Conservation (phyloP, 1,140 invertebrate species). For the Trachelipus rathkii region DNA sequence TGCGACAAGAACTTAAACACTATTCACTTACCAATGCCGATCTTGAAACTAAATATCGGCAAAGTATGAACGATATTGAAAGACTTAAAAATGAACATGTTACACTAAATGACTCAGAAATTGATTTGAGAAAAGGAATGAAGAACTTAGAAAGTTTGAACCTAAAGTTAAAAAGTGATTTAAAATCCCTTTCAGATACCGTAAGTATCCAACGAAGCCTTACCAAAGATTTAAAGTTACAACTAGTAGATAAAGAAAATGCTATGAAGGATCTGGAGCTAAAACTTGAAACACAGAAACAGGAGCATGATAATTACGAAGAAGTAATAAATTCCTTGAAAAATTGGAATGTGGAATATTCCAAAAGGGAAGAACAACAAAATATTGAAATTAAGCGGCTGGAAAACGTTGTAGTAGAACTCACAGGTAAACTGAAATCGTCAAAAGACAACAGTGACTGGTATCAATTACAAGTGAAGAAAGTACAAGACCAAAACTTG, state of each 20-base stretch:
- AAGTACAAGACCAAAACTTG: conserved; percentile 26
- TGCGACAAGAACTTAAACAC: conserved; percentile 37
- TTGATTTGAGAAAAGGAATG: conserved; percentile 23
- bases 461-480: conserved; percentile 35
- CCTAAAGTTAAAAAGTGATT: conserved; percentile 23
- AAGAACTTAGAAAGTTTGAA: conserved; percentile 30
- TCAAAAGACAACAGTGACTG: conserved; percentile 20
- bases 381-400: neutral
- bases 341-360: neutral
- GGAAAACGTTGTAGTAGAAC: conserved; percentile 3
- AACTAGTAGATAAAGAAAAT: neutral
- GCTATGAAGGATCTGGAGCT: neutral
- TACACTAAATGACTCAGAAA: conserved; percentile 27
- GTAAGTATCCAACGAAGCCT: neutral
- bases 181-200: neutral
- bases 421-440: conserved; percentile 18
- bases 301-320: neutral
- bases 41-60: conserved; percentile 21
- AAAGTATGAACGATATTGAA: conserved; percentile 22
- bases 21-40: conserved; percentile 29
- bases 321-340: neutral
- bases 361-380: neutral
- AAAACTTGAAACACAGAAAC: neutral
- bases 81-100: conserved; percentile 16
- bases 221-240: neutral